Base-by-base conservation (phyloP, 2,113 vertebrate species). In the Perognathus longimembris region DNA sequence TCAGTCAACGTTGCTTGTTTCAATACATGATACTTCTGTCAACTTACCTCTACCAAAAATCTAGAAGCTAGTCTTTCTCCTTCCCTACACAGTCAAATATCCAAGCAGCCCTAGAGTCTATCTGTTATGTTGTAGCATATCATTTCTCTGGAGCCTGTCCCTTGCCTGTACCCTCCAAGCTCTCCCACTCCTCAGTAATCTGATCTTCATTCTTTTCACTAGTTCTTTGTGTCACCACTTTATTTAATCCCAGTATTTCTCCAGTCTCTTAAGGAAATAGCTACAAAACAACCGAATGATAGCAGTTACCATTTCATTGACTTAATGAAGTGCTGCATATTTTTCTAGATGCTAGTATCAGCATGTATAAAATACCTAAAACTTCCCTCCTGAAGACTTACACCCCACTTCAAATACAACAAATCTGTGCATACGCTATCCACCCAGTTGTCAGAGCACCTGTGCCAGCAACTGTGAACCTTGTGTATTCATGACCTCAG, bases 211-310 rank as follows among this genome's bases (percentile, higher is more conserved):
- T 91, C 59, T 90, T 24, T 78, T 61, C 54, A 38, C 26, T 59
- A 57, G n/a, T 69, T 61, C 67, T 93, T 92, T 50, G 36, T 34
- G 7, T 76, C 24, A 26, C 74, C 59, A 61, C 7, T 54, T 54
- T 85, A 17, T 75, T 95, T 81, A 79, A 61, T 74, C 38, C 1
- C n/a, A 87, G 36, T 95, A 11, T 83, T n/a, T 93, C 74, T 88
- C 59, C 63, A 7, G 2, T 64, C 59, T 24, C 42, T 64, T 63
- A 67, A 63, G 81, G 70, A 90, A 45, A n/a, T 38, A 86, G 71
- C 59, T 64, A 28, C 30, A 28, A 71, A 45, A 45, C 45, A 45
- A 45, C 12, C 45, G 9, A 45, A 45, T 45, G 45, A 45, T 40
- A 26, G 24, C 21, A 81, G 26, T n/a, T 69, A 54, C 34, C 32